These are phyloP conservation scores for Nemotelus nigrinus DNA, from an alignment of 2,888 invertebrate genomes.

Conservation along the genomic window DNA sequence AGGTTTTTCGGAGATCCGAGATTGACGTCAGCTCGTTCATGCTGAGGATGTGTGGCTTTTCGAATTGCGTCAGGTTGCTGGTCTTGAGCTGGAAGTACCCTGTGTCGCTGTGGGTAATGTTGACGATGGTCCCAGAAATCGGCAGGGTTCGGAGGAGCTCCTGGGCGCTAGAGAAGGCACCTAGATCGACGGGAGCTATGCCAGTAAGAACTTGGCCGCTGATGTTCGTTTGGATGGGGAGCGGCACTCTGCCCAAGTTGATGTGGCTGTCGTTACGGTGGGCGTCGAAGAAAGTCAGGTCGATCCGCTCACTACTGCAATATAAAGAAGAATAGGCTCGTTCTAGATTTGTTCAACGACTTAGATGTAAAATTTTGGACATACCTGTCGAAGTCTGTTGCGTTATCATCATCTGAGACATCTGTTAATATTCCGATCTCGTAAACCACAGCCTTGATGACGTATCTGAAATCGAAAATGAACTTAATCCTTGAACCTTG, in stretches of 20 bases:
- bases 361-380: no score
- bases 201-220: conserved; percentile 68
- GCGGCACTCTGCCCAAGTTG: conserved; percentile 67
- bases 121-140: conserved; percentile 63
- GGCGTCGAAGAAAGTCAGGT: conserved; percentile 68
- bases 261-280: conserved; percentile 66
- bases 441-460: conserved; percentile 70
- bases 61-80: conserved; percentile 57
- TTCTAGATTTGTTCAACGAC: no score
- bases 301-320: conserved; percentile 67
- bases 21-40: conserved; percentile 55
- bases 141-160: conserved; percentile 62
- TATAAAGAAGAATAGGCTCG: conserved; percentile 9
- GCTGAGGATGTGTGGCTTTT: conserved; percentile 57
- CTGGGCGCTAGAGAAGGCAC: conserved; percentile 62
- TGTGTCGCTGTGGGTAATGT: conserved; percentile 64
- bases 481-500: conserved; percentile 2
- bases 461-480: conserved; percentile 63
- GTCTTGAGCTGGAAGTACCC: conserved; percentile 61
- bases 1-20: conserved; percentile 55
- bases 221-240: conserved; percentile 68
- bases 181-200: conserved; percentile 66
- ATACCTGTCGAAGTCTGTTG: conserved; percentile 20
- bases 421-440: conserved; percentile 72
- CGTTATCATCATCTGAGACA: conserved; percentile 63